Percentiles rank a stretch among this genome's conserved stretches.
Conservation (phyloP, 2,113 vertebrate species). For the Pomatorhinus ruficollis region DNA sequence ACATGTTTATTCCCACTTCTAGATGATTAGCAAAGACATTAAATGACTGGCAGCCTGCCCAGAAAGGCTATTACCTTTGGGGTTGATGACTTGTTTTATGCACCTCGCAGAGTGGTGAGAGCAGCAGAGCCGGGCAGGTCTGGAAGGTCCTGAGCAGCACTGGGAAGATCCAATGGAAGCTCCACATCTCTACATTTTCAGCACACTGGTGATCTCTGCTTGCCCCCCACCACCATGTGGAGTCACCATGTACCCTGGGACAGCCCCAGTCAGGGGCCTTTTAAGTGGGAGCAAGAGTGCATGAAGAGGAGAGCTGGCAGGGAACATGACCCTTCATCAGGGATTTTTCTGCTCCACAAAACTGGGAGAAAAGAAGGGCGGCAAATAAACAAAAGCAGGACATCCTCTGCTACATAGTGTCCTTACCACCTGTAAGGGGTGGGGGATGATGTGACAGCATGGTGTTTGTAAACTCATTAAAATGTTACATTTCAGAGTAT, state of each 20-base stretch:
- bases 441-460: accelerated
- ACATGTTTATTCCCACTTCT: conserved; percentile 22
- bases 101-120: background rate
- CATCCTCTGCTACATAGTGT: background rate
- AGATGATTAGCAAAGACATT: background rate
- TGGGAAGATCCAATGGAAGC: background rate
- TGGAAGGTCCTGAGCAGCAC: background rate
- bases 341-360: background rate
- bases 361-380: accelerated
- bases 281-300: background rate
- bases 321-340: accelerated
- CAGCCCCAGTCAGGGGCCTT: accelerated
- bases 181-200: background rate
- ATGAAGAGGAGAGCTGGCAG: background rate
- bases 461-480: background rate
- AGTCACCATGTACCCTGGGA: background rate
- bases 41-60: conserved; percentile 33
- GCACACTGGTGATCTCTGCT: accelerated
- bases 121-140: background rate
- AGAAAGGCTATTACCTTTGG: conserved; percentile 31
- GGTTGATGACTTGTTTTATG: conserved; percentile 22
- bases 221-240: background rate
- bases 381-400: background rate
- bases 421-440: no score
- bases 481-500: accelerated